Evolutionary conservation across 2,888 invertebrate species (phyloP).

Genomic region (Tryphoninae sp.): DNA sequence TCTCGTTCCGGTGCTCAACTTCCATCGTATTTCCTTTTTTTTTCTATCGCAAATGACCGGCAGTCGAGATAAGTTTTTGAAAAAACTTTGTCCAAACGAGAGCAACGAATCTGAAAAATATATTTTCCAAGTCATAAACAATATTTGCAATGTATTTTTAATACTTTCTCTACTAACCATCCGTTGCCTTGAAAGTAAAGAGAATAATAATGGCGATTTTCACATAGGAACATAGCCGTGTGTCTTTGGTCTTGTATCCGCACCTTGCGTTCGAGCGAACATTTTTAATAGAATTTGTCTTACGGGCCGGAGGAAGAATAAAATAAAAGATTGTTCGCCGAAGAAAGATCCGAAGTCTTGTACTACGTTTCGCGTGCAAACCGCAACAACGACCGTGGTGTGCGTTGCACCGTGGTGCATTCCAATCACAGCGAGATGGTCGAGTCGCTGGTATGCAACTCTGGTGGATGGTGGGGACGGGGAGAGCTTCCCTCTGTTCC

Average conservation of each 20-base stretch:
- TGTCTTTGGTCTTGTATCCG: not conserved
- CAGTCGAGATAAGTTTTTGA: too few relatives aligned
- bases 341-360: constrained; percentile 1
- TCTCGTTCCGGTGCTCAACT: constrained; percentile 39
- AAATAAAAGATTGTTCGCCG: not conserved
- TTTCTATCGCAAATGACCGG: not conserved
- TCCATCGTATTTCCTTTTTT: not conserved
- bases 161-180: too few relatives aligned
- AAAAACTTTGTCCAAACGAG: too few relatives aligned
- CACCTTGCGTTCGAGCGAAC: not conserved
- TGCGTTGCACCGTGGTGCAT: constrained; percentile 50
- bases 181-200: not conserved
- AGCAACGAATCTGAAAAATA: too few relatives aligned
- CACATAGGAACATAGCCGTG: too few relatives aligned
- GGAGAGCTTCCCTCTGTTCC: not conserved
- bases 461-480: not conserved
- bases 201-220: not conserved
- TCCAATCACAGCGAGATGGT: constrained; percentile 57
- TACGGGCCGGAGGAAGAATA: not conserved
- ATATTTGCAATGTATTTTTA: too few relatives aligned
- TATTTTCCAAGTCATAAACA: too few relatives aligned
- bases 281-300: constrained; percentile 15
- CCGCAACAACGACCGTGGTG: constrained; percentile 29
- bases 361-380: constrained; percentile 37
- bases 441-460: constrained; percentile 51